Evolutionary conservation across 2,113 vertebrate species (phyloP), one percentile per base, ranked within the genome.

Genomic region (Dolichallabes microphthalmus): DNA sequence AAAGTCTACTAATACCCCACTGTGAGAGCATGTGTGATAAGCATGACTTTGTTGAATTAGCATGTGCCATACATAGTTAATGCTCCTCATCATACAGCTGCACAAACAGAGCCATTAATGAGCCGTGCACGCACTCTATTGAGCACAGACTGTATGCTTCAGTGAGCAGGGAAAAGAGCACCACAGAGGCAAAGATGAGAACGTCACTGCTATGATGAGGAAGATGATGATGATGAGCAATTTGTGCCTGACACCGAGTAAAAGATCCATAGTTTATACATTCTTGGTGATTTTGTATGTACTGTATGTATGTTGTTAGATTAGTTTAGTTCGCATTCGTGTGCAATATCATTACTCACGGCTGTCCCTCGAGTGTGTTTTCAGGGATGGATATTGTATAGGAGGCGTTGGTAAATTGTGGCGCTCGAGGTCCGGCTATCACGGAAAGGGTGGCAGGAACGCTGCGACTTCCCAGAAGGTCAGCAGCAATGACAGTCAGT

Each of bases 371-470:
- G 0, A 88, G 93, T 0, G 89, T 94, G 85, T 94, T 96, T 91
- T 97, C 96, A 0, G 95, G 96, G 66, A 97, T 90, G 75, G 91
- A 78, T 19, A 95, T 95, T 7, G 88, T 90, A 80, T 96, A 97
- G 0, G 96, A 96, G 0, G 92, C 35, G 17, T 96, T 96, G 89
- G 90, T 92, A 90, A 97, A 97, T 91, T 97, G 96, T 0, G 96
- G 96, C 0, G 96, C 92, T 50, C 96, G 91, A 17, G 90, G 85
- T 22, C 96, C 97, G 15, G 94, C 95, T 19, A 96, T 88, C 53
- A 97, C 92, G 0, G 95, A 97, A 64, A 97, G 83, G 2, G 94
- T 91, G 2, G 94, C 94, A 0, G 95, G 94, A 12, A 91, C 84
- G 0, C 95, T 95, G 86, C 94, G 95, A 84, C 92, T 95, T 50